These are phyloP conservation scores for Oxystoma pomonae DNA, from an alignment of 2,888 invertebrate species.

Conservation along the genomic window DNA sequence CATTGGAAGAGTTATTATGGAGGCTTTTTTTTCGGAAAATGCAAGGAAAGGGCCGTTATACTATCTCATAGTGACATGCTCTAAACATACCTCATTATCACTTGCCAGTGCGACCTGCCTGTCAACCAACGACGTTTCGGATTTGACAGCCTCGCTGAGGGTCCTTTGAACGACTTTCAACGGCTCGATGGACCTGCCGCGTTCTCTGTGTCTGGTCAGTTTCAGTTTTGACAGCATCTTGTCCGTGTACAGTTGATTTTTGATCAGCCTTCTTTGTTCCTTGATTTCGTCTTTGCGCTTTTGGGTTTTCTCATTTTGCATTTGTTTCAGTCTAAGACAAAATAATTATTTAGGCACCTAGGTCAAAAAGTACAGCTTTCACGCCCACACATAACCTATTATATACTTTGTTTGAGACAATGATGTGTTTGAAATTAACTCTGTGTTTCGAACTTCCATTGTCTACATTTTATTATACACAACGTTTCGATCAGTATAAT, in stretches of 20 bases:
- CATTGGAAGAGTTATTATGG: no score
- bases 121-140: not conserved
- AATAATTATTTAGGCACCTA: no score
- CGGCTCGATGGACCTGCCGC: conserved; percentile 48
- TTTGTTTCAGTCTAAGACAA: conserved; percentile 52
- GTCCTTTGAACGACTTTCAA: conserved; percentile 47
- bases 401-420: no score
- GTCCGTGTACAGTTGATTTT: conserved; percentile 51
- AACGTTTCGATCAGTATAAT: no score
- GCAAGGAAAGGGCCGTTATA: no score
- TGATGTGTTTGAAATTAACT: no score
- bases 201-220: conserved; percentile 42
- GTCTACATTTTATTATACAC: no score
- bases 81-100: conserved; percentile 14
- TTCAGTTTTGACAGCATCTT: conserved; percentile 51
- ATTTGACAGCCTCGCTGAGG: conserved; percentile 10
- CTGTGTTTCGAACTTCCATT: no score
- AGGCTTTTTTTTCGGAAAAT: no score
- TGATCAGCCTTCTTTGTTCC: conserved; percentile 53
- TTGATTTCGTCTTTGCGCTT: conserved; percentile 52
- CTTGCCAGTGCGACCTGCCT: not conserved
- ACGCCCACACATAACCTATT: no score
- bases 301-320: conserved; percentile 53
- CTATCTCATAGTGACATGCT: no score
- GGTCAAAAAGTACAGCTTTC: no score